Evolutionary conservation across 2,113 vertebrate genomes (phyloP).

Genomic region (Gallinago undulata): DNA sequence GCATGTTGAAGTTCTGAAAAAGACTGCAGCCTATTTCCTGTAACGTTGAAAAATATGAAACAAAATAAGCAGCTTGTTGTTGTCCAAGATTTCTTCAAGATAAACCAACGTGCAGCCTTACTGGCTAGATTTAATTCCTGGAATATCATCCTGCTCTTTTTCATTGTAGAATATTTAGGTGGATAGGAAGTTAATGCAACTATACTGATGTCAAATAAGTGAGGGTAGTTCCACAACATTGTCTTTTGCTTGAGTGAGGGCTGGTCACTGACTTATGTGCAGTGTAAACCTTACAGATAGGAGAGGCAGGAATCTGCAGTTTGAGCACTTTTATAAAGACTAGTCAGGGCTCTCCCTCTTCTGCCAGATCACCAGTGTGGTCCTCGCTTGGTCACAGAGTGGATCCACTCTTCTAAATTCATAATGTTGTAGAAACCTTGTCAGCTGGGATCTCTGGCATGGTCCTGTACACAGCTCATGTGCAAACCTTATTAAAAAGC

Average conservation of each 20-base stretch:
- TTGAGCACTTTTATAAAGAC: neutral
- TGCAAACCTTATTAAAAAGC: slow-evolving; percentile 36
- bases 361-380: neutral
- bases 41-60: neutral
- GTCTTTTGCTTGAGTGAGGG: neutral
- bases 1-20: neutral
- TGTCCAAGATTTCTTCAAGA: neutral
- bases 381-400: neutral
- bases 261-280: neutral
- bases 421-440: neutral
- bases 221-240: neutral
- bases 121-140: neutral
- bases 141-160: neutral
- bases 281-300: neutral
- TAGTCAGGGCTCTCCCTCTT: neutral
- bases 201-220: neutral
- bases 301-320: neutral
- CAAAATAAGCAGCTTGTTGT: neutral
- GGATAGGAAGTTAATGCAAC: neutral
- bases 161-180: neutral
- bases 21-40: neutral
- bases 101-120: neutral
- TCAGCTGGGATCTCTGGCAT: slow-evolving; percentile 1
- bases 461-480: neutral
- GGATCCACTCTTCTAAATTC: neutral